Evolutionary conservation across 2,113 vertebrate genomes (phyloP), one percentile per base, ranked within the genome.

Genomic region (Holacanthus passer): DNA sequence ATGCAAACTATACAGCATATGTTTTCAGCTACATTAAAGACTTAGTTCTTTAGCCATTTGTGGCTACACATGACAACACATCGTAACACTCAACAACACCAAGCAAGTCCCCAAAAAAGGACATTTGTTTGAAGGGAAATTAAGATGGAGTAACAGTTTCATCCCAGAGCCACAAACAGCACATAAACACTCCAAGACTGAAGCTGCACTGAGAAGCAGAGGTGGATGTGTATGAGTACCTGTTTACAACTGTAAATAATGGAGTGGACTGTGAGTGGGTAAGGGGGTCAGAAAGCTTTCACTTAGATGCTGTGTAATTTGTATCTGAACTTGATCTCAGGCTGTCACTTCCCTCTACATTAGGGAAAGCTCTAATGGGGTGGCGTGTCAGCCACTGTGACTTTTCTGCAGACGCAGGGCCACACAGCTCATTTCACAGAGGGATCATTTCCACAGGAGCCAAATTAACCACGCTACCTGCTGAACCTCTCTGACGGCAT

Each of bases 231-330:
- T 48, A 10, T 53, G 50, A 67, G 75, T 48, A 16, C 35, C 56
- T 80, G 87, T 90, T 88, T 84, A 85, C 77, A 87, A 24, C 77
- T 62, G 79, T 90, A 87, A 90, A 88, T 90, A 83, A 87, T 55
- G 62, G 41, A 77, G 82, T 29, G 73, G 79, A 76, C 45, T 60
- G 59, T 76, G 76, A 82, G 81, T 73, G 79, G 56, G 0, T 31
- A 66, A 67, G 45, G 43, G 45, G 86, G 67, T 88, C 70, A 64
- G 77, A 69, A 67, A 48, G 67, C 80, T 81, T 81, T 87, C 84
- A 81, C 82, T 82, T 53, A 65, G 53, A 87, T 41, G 43, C 20
- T n/a, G 43, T 70, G 69, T 86, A 79, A 91, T 70, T 77, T 73
- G 79, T 76, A 80, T 63, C 71, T 80, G 82, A 78, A 82, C 85